These are phyloP conservation scores for Holacanthus passer DNA, from an alignment of 2,113 vertebrate genomes.

Conservation along the genomic window DNA sequence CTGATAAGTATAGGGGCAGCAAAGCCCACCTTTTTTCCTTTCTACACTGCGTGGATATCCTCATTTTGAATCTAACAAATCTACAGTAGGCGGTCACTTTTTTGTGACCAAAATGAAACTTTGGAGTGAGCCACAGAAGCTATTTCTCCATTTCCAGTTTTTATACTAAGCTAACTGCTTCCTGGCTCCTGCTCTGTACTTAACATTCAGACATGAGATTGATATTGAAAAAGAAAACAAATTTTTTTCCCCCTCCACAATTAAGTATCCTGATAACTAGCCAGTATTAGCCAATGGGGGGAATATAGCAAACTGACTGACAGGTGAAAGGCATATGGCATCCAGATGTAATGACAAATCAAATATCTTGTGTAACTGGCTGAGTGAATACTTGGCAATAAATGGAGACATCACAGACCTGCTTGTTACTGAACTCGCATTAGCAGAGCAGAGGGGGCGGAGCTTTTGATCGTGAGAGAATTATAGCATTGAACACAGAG, in stretches of 20 bases:
- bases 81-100: background rate
- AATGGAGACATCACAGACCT: background rate
- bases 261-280: background rate
- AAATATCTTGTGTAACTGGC: background rate
- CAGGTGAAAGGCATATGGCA: background rate
- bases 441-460: background rate
- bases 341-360: slow-evolving; percentile 8
- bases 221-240: background rate
- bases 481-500: background rate
- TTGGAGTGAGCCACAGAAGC: too few species aligned
- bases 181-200: background rate
- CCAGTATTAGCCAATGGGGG: background rate
- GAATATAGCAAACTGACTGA: background rate
- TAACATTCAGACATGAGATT: background rate
- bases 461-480: slow-evolving; percentile 6
- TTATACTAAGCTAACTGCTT: background rate
- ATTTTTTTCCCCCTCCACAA: background rate
- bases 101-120: too few species aligned
- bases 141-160: too few species aligned
- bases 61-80: slow-evolving; percentile 6
- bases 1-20: too few species aligned
- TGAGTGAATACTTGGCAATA: background rate
- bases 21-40: too few species aligned
- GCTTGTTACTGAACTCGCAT: slow-evolving; percentile 12
- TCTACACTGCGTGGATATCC: too few species aligned